Evolutionary conservation across 2,113 vertebrate genomes (phyloP).

Genomic region (Gambusia holbrooki): DNA sequence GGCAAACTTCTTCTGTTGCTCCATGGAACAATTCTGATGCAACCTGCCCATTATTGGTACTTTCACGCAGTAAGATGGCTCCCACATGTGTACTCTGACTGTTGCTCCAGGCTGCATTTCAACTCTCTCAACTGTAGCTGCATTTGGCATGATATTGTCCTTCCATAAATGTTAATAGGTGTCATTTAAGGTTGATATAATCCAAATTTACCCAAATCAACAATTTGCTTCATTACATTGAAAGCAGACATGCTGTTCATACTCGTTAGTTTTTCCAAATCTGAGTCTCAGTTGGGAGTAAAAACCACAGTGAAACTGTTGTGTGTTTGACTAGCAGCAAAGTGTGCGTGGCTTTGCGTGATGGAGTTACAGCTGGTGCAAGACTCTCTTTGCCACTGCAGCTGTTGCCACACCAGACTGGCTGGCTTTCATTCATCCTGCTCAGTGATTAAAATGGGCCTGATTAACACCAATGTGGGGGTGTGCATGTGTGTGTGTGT

Average conservation of each 20-base stretch:
- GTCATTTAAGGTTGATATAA: neutral
- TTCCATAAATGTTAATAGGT: neutral
- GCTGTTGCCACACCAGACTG: slow-evolving; percentile 27
- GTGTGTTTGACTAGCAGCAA: neutral
- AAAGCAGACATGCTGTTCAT: neutral
- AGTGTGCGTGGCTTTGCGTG: neutral
- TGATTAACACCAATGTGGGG: slow-evolving; percentile 8
- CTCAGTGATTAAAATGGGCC: slow-evolving; percentile 40
- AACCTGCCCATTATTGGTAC: neutral
- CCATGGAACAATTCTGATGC: neutral
- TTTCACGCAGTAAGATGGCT: neutral
- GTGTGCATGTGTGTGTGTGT: slow-evolving; percentile 4
- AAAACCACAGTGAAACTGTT: neutral
- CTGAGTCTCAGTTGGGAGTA: neutral
- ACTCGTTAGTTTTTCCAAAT: neutral
- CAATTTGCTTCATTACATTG: neutral
- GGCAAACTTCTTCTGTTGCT: neutral
- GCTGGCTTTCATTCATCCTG: slow-evolving; percentile 8
- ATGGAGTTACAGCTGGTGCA: slow-evolving; percentile 34
- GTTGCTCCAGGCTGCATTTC: neutral
- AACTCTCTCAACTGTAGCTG: neutral
- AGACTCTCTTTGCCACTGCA: slow-evolving; percentile 10
- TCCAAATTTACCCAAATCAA: neutral
- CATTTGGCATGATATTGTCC: neutral
- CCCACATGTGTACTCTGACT: neutral